Conservation (phyloP, 2,888 invertebrate genomes). For the Diaphora mendica region DNA sequence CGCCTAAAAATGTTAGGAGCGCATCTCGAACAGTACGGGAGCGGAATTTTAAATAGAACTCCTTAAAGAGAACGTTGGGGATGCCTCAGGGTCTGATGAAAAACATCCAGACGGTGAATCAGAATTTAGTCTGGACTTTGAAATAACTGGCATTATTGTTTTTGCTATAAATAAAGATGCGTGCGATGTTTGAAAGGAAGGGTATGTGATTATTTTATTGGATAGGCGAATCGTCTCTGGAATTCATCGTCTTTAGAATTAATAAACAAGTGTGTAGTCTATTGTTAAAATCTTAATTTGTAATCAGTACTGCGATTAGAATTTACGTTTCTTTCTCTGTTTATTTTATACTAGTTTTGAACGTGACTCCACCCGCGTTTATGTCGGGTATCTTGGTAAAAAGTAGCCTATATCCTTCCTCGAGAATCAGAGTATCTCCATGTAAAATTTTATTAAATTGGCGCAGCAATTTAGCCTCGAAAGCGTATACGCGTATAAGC, state of each 20-base stretch:
- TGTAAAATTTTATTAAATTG: too few species aligned
- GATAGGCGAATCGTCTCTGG: not conserved
- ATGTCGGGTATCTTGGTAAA: too few species aligned
- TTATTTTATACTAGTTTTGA: not conserved
- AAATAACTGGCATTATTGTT: slow-evolving; percentile 48
- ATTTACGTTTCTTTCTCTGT: not conserved
- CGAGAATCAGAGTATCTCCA: too few species aligned
- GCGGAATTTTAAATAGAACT: slow-evolving; percentile 81
- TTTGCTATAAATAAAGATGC: slow-evolving; percentile 44
- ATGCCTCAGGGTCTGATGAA: slow-evolving; percentile 64
- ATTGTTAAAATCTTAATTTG: not conserved
- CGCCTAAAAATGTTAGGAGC: slow-evolving; percentile 81
- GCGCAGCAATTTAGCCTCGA: too few species aligned
- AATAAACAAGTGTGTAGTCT: not conserved
- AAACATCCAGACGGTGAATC: slow-evolving; percentile 63
- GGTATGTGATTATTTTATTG: not conserved
- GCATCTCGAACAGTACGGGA: slow-evolving; percentile 72
- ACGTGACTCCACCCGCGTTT: too few species aligned
- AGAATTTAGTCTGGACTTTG: slow-evolving; percentile 44
- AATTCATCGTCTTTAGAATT: not conserved
- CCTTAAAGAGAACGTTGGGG: slow-evolving; percentile 73
- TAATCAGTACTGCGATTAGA: not conserved
- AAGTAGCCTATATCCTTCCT: too few species aligned
- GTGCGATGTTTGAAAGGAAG: slow-evolving; percentile 3
- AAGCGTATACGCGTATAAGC: too few species aligned